Base-by-base conservation (phyloP, 2,797 vertebrate species). In the Florisuga fusca region DNA sequence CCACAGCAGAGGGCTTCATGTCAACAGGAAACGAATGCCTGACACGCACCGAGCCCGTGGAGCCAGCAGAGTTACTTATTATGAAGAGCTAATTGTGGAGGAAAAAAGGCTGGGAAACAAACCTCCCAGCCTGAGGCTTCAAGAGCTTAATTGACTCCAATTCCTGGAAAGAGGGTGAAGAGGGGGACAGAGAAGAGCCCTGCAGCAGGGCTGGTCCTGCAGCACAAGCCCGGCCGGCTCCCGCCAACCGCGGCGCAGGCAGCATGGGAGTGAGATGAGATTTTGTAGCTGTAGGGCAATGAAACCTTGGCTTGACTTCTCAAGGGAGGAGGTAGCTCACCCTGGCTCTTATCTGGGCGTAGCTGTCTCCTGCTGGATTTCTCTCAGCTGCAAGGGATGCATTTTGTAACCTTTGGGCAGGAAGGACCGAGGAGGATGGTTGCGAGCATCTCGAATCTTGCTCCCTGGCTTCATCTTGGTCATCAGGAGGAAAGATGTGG, bases 131-230 rank as follows among this genome's bases (percentile, higher is more conserved):
- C 86, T 20, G 51, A 61, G 92, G 87, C 84, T 90, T 51, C 1
- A 0, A 61, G 81, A 73, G 59, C 43, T 93, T n/a, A 61, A 77
- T 43, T 80, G 66, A 67, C 54, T 41, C 67, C 71, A 46, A 5
- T 76, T 73, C 86, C 84, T 84, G 84, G 77, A 72, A 87, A 93
- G 86, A 87, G 79, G 84, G 89, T 90, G 57, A 94, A 72, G 69
- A 90, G 36, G 9, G 22, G 33, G 68, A 45, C 50, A 84, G 74
- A 74, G 50, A 53, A 76, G 84, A 79, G 74, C 59, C 81, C 71
- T 69, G 74, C 38, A 12, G 84, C 1, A 1, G 45, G 46, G 48
- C 12, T 79, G 54, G 38, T 46, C 61, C 71, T 55, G 67, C 10
- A 3, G 69, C 51, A 73, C 51, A 34, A 64, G 58, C 80, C 80